These are phyloP conservation scores for Ctenomys sociabilis DNA, from an alignment of 2,113 vertebrate genomes.

Conservation along the genomic window DNA sequence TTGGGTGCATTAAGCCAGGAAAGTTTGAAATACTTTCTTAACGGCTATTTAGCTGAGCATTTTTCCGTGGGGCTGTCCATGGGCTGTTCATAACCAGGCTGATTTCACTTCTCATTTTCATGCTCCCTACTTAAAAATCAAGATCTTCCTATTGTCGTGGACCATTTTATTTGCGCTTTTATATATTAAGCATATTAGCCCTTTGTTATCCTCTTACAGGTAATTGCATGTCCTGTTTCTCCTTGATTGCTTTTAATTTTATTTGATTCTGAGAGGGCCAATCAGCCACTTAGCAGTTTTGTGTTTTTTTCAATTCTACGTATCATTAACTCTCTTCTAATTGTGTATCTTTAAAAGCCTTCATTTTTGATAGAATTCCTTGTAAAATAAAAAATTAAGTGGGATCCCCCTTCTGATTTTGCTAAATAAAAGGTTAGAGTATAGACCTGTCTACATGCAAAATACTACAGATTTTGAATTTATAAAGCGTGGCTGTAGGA, in stretches of 20 bases:
- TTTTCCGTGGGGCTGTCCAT: background rate
- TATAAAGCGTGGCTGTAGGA: background rate
- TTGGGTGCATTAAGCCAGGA: background rate
- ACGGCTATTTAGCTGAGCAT: background rate
- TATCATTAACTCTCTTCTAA: background rate
- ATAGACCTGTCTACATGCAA: background rate
- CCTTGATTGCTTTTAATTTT: background rate
- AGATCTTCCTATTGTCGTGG: background rate
- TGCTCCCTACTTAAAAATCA: slow-evolving; percentile 21
- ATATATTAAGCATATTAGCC: background rate
- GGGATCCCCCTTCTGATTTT: background rate
- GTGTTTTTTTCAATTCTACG: background rate
- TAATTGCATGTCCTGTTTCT: background rate
- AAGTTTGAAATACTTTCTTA: background rate
- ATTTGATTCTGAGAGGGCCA: background rate
- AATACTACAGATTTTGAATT: slow-evolving; percentile 11
- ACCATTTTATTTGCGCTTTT: background rate
- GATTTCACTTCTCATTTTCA: background rate
- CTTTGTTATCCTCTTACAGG: background rate
- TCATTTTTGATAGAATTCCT: background rate
- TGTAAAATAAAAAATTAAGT: background rate
- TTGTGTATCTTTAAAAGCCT: background rate
- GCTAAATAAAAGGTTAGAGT: background rate
- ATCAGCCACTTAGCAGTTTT: background rate
- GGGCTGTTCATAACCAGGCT: background rate